phyloP scores from a whole-genome alignment of 2,113 vertebrate genomes.

The Oriolus oriolus region DNA sequence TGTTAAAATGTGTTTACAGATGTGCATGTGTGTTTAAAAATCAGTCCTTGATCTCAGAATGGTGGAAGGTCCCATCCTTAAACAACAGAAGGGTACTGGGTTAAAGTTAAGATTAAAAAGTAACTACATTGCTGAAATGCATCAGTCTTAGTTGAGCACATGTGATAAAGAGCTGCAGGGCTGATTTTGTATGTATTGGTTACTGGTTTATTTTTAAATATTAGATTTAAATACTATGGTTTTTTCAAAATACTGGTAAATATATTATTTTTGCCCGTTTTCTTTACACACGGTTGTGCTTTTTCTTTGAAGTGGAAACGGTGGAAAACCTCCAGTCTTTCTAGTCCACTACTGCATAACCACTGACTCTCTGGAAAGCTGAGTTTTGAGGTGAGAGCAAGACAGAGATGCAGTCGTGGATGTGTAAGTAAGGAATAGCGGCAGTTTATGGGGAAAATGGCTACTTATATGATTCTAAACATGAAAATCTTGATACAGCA shows the following conservation, averaged over 20 bases:
- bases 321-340: accelerated
- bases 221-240: background rate
- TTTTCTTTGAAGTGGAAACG: background rate
- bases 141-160: background rate
- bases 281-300: background rate
- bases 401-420: background rate
- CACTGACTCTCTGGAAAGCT: background rate
- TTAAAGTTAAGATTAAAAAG: background rate
- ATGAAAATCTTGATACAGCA: background rate
- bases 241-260: background rate
- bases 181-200: background rate
- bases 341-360: background rate
- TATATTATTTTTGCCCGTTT: accelerated
- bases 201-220: background rate
- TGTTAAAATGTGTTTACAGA: background rate
- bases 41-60: background rate
- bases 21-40: accelerated
- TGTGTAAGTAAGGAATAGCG: background rate
- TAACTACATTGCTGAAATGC: background rate
- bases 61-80: background rate
- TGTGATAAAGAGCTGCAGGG: background rate
- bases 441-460: background rate
- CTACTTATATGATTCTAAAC: background rate
- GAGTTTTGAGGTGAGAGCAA: background rate
- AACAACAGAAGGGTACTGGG: background rate